Evolutionary conservation across 2,113 vertebrate species (phyloP), one percentile per base, ranked within the genome.

Genomic region (Bujurquina vittata): DNA sequence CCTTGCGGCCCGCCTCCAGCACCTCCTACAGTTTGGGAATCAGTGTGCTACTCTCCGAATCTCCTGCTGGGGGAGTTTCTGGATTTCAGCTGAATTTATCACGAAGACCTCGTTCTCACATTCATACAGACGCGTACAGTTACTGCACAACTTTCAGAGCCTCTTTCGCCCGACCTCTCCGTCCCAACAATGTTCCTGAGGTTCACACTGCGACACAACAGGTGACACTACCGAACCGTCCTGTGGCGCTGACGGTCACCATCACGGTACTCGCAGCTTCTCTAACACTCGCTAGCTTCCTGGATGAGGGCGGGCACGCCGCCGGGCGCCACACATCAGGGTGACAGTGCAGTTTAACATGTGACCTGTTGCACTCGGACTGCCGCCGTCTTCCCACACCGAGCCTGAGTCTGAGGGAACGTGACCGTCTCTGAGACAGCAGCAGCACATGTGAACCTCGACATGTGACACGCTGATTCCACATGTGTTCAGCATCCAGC

Each of bases 311-410:
- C 15, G 0, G 46, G 40, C 3, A 2, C 8, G 5, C 40, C 40
- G 23, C 9, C 37, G 9, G 26, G 40, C 15, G 9, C 65, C 65
- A 69, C 63, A 26, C 40, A 43, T 29, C 65, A 69, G 23, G 65
- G 40, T 69, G 65, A 69, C 65, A 69, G 15, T 69, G 65, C 65
- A 69, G 23, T 69, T 69, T 69, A 49, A 69, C 65, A 29, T 15
- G 18, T 8, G 2, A 69, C 65, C 65, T 69, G 65, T 69, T 69
- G 65, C 65, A 49, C 15, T 22, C 1, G 5, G 43, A 46, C 43
- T 15, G 15, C 63, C 40, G 10, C 8, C 63, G 23, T 3, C 5
- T 0, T 49, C 3, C 15, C 4, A 23, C 29, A 49, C 15, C 10
- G 1, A 18, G 22, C 15, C 17, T 10, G n/a, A 26, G 22, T 49